Percentiles rank a stretch among this genome's conserved stretches.
These are phyloP conservation scores for Gallinago solitaria DNA, from an alignment of 2,797 vertebrate genomes.

Conservation along the genomic window DNA sequence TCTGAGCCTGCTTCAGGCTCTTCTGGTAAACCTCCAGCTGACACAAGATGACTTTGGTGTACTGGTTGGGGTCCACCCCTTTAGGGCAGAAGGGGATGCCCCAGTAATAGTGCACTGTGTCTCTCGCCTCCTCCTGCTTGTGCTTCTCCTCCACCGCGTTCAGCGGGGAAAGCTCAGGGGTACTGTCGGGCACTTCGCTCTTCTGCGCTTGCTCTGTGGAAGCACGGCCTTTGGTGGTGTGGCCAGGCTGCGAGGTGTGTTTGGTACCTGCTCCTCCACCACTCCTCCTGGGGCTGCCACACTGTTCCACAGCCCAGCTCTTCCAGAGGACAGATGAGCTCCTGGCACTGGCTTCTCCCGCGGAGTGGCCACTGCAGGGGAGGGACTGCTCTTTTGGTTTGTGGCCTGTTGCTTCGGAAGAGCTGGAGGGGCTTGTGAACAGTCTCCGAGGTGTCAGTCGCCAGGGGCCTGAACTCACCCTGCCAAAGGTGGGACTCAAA, in stretches of 20 bases:
- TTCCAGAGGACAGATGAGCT: constrained; percentile 46
- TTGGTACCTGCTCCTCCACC: constrained; percentile 47
- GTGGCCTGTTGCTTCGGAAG: constrained; percentile 42
- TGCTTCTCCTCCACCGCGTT: constrained; percentile 9
- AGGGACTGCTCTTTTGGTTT: constrained; percentile 65
- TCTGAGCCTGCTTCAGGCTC: constrained; percentile 90
- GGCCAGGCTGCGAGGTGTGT: constrained; percentile 32
- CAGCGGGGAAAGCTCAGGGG: neutral
- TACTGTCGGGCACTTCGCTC: neutral
- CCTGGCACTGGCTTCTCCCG: constrained; percentile 41
- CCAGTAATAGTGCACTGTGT: constrained; percentile 92
- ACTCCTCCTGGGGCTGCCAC: neutral
- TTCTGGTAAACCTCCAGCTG: constrained; percentile 95
- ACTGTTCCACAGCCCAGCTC: neutral
- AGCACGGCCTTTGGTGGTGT: neutral
- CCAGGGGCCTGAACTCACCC: constrained; percentile 57
- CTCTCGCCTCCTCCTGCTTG: constrained; percentile 58
- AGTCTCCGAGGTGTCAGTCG: constrained; percentile 73
- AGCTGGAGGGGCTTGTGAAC: constrained; percentile 58
- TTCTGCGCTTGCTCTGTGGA: constrained; percentile 44
- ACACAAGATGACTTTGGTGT: constrained; percentile 91
- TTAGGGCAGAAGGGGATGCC: constrained; percentile 94
- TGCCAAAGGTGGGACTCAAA: constrained; percentile 79
- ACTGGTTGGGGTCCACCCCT: constrained; percentile 89
- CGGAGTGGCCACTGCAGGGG: constrained; percentile 57